Evolutionary conservation across 64 coral and sea anemone species (phyloP), one percentile per base, ranked within the genome.

Genomic region (Actinia equina): DNA sequence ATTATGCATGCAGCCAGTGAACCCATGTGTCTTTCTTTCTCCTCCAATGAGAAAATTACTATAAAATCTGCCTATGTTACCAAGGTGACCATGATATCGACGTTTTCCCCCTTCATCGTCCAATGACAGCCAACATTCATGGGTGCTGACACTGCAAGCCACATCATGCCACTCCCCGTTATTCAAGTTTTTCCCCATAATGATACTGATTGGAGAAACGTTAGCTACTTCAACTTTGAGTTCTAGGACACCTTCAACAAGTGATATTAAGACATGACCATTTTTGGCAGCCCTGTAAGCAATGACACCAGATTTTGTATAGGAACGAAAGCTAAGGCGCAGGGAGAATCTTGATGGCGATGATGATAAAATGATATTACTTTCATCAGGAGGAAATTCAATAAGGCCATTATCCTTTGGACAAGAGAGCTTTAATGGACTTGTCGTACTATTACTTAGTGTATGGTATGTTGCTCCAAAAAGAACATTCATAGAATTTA

Each of bases 161-260:
- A 94, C 80, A 37, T 88, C 74, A 43, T 94, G 93, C 93, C 93
- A 94, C 44, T 79, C 77, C 14, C 93, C 93, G 70, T 94, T 88
- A 22, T 78, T 83, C 22, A 94, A 90, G 30, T 58, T 49, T 52
- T 85, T 51, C 14, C 89, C 93, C 17, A 88, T 80, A 43, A 85
- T 90, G 52, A 94, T 84, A 58, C 25, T 80, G 25, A 94, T 71
- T 65, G 93, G 81, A 70, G 52, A 43, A 54, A 85, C 82, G 49
- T 79, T 88, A 84, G 79, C 86, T 19, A 91, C 59, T 6, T 3
- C 42, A 15, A 94, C 77, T 74, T 94, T 44, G 45, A 94, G 71
- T 55, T 87, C 71, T 37, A 94, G 62, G 17, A 54, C 43, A 15
- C 93, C 89, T 3, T 89, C 79, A 2, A 44, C 52, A 11, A 94